A percentile compares a stretch with the other conserved stretches of the same genome.
These are phyloP conservation scores for Puma concolor DNA, from an alignment of 2,113 vertebrate genomes.

Conservation along the genomic window DNA sequence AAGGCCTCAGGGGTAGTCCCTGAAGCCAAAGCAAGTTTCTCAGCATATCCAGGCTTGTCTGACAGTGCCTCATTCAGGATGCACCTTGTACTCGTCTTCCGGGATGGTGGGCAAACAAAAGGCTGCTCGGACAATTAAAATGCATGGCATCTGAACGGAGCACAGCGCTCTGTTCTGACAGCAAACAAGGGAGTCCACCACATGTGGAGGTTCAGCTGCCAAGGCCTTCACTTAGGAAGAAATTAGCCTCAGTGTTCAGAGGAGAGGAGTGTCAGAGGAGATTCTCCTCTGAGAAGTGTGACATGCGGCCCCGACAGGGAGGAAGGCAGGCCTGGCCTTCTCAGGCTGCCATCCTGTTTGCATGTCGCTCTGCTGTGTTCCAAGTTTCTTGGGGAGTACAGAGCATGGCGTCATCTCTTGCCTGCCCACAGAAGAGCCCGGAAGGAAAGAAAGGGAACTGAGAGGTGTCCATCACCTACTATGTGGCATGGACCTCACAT, in stretches of 20 bases:
- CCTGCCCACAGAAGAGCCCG: background rate
- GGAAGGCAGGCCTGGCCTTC: background rate
- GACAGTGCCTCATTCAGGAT: background rate
- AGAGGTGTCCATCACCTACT: background rate
- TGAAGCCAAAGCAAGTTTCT: background rate
- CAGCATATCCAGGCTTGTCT: background rate
- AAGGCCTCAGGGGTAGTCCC: background rate
- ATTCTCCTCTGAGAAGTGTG: background rate
- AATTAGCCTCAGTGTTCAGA: background rate
- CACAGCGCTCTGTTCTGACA: constrained; percentile 7
- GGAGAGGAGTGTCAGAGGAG: background rate
- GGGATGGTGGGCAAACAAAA: background rate
- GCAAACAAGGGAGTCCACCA: background rate
- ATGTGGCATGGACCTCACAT: too few relatives aligned
- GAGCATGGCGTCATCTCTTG: background rate
- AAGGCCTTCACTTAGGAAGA: background rate
- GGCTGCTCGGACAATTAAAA: background rate
- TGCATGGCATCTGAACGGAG: background rate
- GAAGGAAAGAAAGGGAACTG: background rate
- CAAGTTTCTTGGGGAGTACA: background rate
- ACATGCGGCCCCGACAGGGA: too few relatives aligned
- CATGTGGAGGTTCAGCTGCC: background rate
- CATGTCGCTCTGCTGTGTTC: background rate
- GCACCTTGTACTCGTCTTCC: background rate
- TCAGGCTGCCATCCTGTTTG: background rate